Evolutionary conservation across 2,888 invertebrate species (phyloP).

Genomic region (Thereva unica): DNA sequence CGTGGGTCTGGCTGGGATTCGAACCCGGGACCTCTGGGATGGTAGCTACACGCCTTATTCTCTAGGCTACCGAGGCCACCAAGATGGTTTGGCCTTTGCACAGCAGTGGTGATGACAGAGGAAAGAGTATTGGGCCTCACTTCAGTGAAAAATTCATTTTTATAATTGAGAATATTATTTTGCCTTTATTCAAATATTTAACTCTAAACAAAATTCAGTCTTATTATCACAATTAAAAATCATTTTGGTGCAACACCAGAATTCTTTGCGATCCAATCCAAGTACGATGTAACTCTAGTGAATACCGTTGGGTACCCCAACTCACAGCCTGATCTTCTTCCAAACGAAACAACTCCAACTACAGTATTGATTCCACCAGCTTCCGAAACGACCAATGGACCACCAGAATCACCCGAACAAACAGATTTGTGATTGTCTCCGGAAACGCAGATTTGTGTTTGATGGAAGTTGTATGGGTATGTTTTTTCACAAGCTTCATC

Average conservation of each 20-base stretch:
- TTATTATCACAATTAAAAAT: too few relatives aligned
- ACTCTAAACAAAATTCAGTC: too few relatives aligned
- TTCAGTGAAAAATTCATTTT: too few relatives aligned
- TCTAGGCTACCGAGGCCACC: too few relatives aligned
- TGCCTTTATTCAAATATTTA: too few relatives aligned
- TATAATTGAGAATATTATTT: too few relatives aligned
- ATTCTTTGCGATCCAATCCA: conserved; percentile 21
- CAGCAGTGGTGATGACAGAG: too few relatives aligned
- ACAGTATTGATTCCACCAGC: not conserved
- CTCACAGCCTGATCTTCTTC: conserved; percentile 17
- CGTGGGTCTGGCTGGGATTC: too few relatives aligned
- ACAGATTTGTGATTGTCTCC: conserved; percentile 2
- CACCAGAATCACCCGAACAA: conserved; percentile 25
- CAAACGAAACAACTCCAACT: conserved; percentile 19
- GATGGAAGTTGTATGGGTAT: conserved; percentile 7
- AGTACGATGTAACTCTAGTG: conserved; percentile 5
- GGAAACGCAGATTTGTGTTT: conserved; percentile 14
- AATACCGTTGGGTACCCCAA: conserved; percentile 20
- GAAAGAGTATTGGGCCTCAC: too few relatives aligned
- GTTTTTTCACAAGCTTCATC: not conserved
- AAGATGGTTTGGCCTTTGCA: too few relatives aligned
- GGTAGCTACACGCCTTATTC: too few relatives aligned
- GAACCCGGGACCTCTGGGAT: too few relatives aligned
- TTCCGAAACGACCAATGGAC: conserved; percentile 12
- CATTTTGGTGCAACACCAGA: not conserved